Conservation (phyloP, 2,797 vertebrate species). For the Onychomys arenicola region DNA sequence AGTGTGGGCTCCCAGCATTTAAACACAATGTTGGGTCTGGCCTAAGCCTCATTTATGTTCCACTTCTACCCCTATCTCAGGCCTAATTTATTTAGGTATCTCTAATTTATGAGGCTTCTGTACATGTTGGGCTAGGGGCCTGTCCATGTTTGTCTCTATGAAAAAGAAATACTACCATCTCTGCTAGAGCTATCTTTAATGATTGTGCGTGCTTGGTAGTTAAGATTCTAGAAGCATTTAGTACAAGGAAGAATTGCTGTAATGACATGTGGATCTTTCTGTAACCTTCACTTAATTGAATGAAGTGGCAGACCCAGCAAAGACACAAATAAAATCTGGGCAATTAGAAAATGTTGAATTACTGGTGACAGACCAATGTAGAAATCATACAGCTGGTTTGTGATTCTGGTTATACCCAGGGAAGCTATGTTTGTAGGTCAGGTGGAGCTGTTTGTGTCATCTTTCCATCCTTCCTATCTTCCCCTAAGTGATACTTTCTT, state of each 20-base stretch:
- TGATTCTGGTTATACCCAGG: not conserved
- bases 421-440: not conserved
- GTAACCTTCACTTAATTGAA: slow-evolving; percentile 80
- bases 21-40: accelerated
- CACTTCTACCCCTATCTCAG: not conserved
- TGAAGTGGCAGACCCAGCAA: slow-evolving; percentile 78
- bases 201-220: slow-evolving; percentile 63
- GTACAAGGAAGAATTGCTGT: slow-evolving; percentile 71
- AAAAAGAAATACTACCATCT: slow-evolving; percentile 66
- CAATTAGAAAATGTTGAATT: slow-evolving; percentile 71
- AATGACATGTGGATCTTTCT: slow-evolving; percentile 79
- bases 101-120: slow-evolving; percentile 65
- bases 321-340: slow-evolving; percentile 78
- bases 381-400: not conserved
- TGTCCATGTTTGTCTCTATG: slow-evolving; percentile 59
- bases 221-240: slow-evolving; percentile 81
- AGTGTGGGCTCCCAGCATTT: accelerated
- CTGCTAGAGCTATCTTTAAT: slow-evolving; percentile 56
- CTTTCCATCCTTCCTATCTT: not conserved
- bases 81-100: slow-evolving; percentile 64
- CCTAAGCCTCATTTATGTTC: slow-evolving; percentile 53
- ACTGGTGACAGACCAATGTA: slow-evolving; percentile 10
- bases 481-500: not conserved
- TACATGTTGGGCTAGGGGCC: slow-evolving; percentile 36
- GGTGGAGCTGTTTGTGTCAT: not conserved